Conservation (phyloP, 2,797 vertebrate genomes). For the Lutjanus campechanus region DNA sequence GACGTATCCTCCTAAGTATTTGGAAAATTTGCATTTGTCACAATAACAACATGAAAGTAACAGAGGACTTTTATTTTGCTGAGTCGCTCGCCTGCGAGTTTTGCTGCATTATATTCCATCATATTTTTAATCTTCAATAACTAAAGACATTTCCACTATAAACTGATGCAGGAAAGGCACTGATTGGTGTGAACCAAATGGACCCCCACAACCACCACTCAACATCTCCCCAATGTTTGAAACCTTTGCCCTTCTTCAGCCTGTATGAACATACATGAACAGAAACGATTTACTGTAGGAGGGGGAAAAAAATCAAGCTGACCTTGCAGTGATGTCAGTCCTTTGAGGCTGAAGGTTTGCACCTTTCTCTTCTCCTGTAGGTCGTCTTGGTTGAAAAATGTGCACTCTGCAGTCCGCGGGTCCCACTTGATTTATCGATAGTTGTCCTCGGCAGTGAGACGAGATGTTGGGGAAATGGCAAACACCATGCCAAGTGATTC, state of each 20-base stretch:
- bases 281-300: background rate
- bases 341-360: conserved; percentile 30
- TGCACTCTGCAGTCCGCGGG: conserved; percentile 21
- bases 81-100: too few relatives aligned
- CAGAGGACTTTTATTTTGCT: too few relatives aligned
- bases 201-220: too few relatives aligned
- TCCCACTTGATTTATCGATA: conserved; percentile 40
- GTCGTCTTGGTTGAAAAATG: conserved; percentile 8
- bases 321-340: conserved; percentile 74
- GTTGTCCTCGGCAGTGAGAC: conserved; percentile 39
- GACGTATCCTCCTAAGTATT: background rate
- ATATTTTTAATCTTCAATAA: too few relatives aligned
- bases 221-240: too few relatives aligned
- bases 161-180: too few relatives aligned
- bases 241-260: too few relatives aligned
- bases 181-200: too few relatives aligned
- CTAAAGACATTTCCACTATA: too few relatives aligned
- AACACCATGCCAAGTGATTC: conserved; percentile 61
- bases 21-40: too few relatives aligned
- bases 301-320: conserved; percentile 48
- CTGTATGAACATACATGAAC: background rate
- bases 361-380: conserved; percentile 14
- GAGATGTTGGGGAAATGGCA: conserved; percentile 53
- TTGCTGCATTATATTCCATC: too few relatives aligned
- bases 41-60: too few relatives aligned